A percentile compares a stretch with the other conserved stretches of the same genome.
phyloP scores from a whole-genome alignment of 1,140 invertebrate genomes.

The Ostrea edulis region DNA sequence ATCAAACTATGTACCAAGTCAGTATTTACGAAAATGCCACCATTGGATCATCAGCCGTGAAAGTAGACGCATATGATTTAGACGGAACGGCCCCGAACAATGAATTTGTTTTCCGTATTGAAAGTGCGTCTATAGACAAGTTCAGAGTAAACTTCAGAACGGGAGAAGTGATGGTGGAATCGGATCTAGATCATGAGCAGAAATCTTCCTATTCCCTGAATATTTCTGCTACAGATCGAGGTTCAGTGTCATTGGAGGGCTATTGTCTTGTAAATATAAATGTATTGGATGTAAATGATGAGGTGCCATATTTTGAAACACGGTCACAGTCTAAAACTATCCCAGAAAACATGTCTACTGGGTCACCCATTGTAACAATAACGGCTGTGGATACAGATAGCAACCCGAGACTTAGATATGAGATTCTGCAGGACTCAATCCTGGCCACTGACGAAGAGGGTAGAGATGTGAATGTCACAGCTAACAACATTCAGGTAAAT shows the following conservation, averaged over 20 bases:
- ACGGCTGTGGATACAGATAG: conserved; percentile 65
- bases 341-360: conserved; percentile 56
- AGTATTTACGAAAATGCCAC: conserved; percentile 65
- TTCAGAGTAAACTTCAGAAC: conserved; percentile 69
- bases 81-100: conserved; percentile 70
- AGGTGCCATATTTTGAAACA: conserved; percentile 54
- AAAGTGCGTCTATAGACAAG: conserved; percentile 69
- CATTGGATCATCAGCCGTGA: conserved; percentile 60
- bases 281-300: conserved; percentile 68
- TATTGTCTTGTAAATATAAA: conserved; percentile 59
- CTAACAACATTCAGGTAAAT: conserved; percentile 57
- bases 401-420: conserved; percentile 60
- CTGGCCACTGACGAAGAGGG: conserved; percentile 62
- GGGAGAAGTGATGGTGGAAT: conserved; percentile 66
- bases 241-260: conserved; percentile 62
- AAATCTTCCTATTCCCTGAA: conserved; percentile 62
- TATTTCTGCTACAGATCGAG: conserved; percentile 68
- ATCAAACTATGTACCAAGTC: conserved; percentile 55
- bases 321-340: conserved; percentile 28
- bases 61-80: conserved; percentile 63
- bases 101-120: conserved; percentile 70
- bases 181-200: conserved; percentile 65
- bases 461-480: conserved; percentile 51
- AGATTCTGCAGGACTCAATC: conserved; percentile 51
- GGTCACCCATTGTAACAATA: conserved; percentile 53